Percentiles rank a stretch among this genome's conserved stretches.
Conservation (phyloP, 2,888 invertebrate species). For the Ennomos erosarius region DNA sequence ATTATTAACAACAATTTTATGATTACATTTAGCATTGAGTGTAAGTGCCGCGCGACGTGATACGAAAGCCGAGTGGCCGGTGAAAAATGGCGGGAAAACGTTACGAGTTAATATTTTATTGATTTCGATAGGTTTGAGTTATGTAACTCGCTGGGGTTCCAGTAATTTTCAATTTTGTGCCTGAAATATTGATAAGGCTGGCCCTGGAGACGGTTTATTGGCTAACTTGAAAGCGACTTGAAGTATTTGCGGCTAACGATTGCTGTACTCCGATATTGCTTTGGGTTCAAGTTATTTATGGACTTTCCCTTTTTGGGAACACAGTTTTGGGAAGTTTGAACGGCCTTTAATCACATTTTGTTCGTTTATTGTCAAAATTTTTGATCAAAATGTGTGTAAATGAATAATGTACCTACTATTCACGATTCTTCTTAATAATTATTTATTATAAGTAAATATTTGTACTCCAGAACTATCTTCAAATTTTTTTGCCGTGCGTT, state of each 20-base stretch:
- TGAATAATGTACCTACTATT: too few species aligned
- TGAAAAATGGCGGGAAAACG: conserved; percentile 80
- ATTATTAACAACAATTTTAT: conserved; percentile 85
- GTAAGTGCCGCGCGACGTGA: conserved; percentile 79
- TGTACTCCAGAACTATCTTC: too few species aligned
- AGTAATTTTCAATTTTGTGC: conserved; percentile 83
- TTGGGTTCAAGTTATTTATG: conserved; percentile 34
- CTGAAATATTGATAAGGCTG: conserved; percentile 79
- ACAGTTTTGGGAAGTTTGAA: conserved; percentile 3
- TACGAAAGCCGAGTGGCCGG: conserved; percentile 71
- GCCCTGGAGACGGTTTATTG: conserved; percentile 51
- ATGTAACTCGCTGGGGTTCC: conserved; percentile 67
- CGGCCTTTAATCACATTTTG: background rate
- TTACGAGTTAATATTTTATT: conserved; percentile 82
- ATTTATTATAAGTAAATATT: too few species aligned
- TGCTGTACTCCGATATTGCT: conserved; percentile 36
- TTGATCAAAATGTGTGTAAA: too few species aligned
- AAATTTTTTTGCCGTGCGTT: too few species aligned
- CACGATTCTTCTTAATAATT: too few species aligned
- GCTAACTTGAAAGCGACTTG: conserved; percentile 43
- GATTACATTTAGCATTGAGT: conserved; percentile 82
- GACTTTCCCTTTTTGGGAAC: conserved; percentile 20
- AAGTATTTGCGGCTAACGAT: conserved; percentile 33
- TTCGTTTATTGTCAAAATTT: too few species aligned
- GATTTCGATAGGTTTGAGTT: conserved; percentile 82